Evolutionary conservation across 2,888 invertebrate genomes (phyloP), one percentile per base, ranked within the genome.

Genomic region (Lobophora halterata): DNA sequence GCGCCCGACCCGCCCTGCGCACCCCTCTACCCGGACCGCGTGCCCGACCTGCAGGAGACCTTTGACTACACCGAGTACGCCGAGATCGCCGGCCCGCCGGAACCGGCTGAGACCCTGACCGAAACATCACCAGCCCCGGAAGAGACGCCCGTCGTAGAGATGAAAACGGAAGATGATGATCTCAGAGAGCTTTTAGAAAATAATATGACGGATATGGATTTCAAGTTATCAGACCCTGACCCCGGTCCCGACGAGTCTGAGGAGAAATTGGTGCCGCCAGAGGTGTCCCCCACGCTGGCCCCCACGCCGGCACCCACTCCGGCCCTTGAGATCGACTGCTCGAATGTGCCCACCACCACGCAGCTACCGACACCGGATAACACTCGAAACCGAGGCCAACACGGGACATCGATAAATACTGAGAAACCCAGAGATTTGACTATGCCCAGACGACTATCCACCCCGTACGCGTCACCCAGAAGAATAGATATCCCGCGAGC

Each of bases 381-480:
- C n/a, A n/a, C n/a, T n/a, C n/a, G n/a, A n/a, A n/a, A n/a, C n/a
- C n/a, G n/a, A n/a, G n/a, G n/a, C n/a, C n/a, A n/a, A n/a, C n/a
- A n/a, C n/a, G n/a, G n/a, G n/a, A n/a, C n/a, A n/a, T n/a, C n/a
- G n/a, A n/a, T n/a, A 46, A 79, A 74, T 40, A 90, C 91, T 38
- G 90, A 91, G 46, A 80, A 89, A 40, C 90, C 91, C 38, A 90
- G 86, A 69, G 91, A 91, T 62, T 71, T 91, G 35, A 90, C 88
- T 53, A 81, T 87, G 56, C 92, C 88, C 53, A 90, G 90, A 69
- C 79, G 70, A 58, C 53, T 64, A 52, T 83, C 75, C 20, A 82
- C 80, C 27, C 80, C 73, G 46, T 80, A 88, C 53, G 76, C 79
- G 46, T 88, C 88, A 28, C 86, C 82, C 27, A 66, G 81, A 44